These are phyloP conservation scores for Lepidocyrtoides sp. DNA, from an alignment of 2,888 invertebrate genomes.

Conservation along the genomic window DNA sequence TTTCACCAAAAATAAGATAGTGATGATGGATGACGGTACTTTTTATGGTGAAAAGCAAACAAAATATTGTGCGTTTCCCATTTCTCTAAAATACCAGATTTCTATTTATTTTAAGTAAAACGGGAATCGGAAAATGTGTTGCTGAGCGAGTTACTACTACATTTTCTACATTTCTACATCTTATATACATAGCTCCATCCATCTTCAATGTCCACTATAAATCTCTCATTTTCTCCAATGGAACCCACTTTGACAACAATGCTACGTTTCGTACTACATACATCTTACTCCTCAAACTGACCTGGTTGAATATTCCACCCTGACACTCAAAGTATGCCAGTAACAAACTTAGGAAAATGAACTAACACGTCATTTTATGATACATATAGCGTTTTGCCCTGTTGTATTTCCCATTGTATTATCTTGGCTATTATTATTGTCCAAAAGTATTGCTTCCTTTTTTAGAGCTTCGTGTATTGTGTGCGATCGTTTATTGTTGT, in stretches of 20 bases:
- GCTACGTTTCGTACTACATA: neutral
- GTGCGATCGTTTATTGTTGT: conserved; percentile 46
- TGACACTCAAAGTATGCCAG: conserved; percentile 29
- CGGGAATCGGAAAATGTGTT: neutral
- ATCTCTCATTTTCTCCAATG: neutral
- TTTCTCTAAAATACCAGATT: neutral
- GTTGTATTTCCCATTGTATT: conserved; percentile 48
- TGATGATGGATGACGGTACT: neutral
- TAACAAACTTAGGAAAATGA: conserved; percentile 30
- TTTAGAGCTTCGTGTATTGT: conserved; percentile 59
- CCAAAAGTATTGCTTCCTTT: conserved; percentile 71
- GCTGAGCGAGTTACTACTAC: no score
- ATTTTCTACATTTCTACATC: no score
- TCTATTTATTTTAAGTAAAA: neutral
- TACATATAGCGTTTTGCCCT: conserved; percentile 49
- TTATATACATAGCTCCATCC: neutral
- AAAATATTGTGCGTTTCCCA: conserved; percentile 19
- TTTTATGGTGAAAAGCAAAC: conserved; percentile 15
- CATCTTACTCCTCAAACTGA: conserved; percentile 1
- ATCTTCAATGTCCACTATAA: neutral
- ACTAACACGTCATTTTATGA: conserved; percentile 61
- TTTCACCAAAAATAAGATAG: conserved; percentile 32
- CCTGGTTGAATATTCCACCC: conserved; percentile 34
- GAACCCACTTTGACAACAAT: no score
- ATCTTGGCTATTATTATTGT: conserved; percentile 59